Evolutionary conservation across 2,888 invertebrate species (phyloP).

Genomic region (Dendrolimus pini): DNA sequence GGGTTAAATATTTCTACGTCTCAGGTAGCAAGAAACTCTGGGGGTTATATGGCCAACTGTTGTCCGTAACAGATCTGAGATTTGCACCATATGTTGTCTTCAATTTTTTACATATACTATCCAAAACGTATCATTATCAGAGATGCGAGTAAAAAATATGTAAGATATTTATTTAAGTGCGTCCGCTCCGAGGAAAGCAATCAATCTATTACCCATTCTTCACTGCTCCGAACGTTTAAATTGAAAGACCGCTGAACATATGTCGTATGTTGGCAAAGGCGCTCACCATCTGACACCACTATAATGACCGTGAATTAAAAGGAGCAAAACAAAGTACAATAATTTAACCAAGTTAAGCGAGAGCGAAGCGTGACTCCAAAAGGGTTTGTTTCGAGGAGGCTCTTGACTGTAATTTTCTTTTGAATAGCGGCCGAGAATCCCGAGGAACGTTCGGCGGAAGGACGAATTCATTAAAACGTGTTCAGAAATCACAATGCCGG

Average conservation of each 20-base stretch:
- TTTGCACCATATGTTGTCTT: conserved; percentile 57
- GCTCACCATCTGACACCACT: conserved; percentile 68
- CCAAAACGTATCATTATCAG: conserved; percentile 67
- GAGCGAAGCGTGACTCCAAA: conserved; percentile 66
- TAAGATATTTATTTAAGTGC: conserved; percentile 63
- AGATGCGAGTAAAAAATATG: conserved; percentile 53
- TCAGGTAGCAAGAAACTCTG: background rate
- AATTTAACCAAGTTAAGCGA: conserved; percentile 67
- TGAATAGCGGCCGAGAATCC: conserved; percentile 58
- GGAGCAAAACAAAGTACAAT: conserved; percentile 55
- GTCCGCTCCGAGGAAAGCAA: conserved; percentile 58
- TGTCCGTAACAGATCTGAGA: conserved; percentile 48
- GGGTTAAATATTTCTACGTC: background rate
- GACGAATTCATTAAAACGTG: conserved; percentile 68
- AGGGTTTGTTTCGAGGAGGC: conserved; percentile 65
- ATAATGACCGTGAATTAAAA: conserved; percentile 58
- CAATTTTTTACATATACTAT: conserved; percentile 53
- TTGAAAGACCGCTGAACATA: conserved; percentile 61
- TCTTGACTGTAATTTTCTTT: conserved; percentile 68
- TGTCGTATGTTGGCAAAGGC: conserved; percentile 47
- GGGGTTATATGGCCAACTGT: conserved; percentile 31
- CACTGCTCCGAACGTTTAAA: conserved; percentile 54
- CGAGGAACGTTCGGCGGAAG: conserved; percentile 52
- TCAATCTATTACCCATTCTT: conserved; percentile 70
- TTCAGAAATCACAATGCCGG: conserved; percentile 60